A percentile compares a stretch with the other conserved stretches of the same genome.
These are phyloP conservation scores for Caracal caracal DNA, from an alignment of 2,113 vertebrate species.

Conservation along the genomic window DNA sequence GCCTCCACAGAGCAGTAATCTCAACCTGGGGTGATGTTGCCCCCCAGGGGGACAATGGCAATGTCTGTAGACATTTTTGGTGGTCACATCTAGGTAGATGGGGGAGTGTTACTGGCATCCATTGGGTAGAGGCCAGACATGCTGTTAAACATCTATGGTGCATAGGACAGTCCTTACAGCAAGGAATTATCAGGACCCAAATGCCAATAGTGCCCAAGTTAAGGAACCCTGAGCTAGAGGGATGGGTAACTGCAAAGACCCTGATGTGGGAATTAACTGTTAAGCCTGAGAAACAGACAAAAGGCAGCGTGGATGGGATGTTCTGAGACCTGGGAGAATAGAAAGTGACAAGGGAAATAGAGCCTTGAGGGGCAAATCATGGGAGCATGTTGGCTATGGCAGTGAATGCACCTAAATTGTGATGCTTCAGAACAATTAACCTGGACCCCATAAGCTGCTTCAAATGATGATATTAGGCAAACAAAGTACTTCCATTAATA, in stretches of 20 bases:
- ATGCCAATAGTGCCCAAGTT: background rate
- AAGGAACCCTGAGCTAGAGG: background rate
- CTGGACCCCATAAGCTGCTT: background rate
- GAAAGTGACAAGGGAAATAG: background rate
- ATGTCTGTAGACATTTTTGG: background rate
- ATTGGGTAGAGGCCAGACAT: too few species aligned
- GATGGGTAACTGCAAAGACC: background rate
- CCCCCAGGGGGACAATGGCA: too few species aligned
- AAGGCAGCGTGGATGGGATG: too few species aligned
- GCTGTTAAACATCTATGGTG: background rate
- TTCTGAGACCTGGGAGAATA: background rate
- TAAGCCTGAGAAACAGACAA: background rate
- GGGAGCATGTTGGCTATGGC: background rate
- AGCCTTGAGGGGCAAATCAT: background rate
- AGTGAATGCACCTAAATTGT: background rate
- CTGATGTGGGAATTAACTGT: background rate
- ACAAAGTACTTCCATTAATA: constrained; percentile 66
- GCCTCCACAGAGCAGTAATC: background rate
- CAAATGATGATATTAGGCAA: constrained; percentile 62
- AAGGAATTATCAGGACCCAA: background rate
- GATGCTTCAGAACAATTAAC: background rate
- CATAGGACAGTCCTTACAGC: background rate
- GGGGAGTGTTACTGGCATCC: background rate
- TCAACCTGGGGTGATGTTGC: background rate
- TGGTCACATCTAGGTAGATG: background rate